A percentile compares a stretch with the other conserved stretches of the same genome.
Conservation (phyloP, 2,888 invertebrate species). For the Lycaena phlaeas region DNA sequence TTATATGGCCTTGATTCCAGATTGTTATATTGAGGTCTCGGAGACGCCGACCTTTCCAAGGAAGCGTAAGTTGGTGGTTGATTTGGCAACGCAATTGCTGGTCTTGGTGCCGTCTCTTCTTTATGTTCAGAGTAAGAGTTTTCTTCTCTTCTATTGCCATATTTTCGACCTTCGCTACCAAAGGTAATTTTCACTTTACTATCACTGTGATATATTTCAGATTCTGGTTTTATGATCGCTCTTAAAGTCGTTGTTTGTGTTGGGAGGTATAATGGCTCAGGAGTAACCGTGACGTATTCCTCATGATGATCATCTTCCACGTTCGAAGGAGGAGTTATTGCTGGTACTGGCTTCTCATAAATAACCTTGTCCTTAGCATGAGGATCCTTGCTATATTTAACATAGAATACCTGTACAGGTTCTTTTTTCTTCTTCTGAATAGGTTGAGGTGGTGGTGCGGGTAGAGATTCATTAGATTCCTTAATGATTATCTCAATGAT, state of each 20-base stretch:
- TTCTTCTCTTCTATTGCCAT: constrained; percentile 48
- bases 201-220: constrained; percentile 85
- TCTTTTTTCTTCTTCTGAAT: constrained; percentile 77
- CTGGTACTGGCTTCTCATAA: constrained; percentile 86
- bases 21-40: constrained; percentile 33
- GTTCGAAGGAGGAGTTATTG: constrained; percentile 80
- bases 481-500: constrained; percentile 94
- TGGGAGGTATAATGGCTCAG: constrained; percentile 63
- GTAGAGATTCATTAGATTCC: constrained; percentile 87
- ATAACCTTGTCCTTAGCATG: constrained; percentile 80
- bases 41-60: constrained; percentile 40
- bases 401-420: constrained; percentile 92
- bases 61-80: constrained; percentile 39
- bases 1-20: constrained; percentile 29
- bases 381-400: constrained; percentile 91
- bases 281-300: constrained; percentile 70
- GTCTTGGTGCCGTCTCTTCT: constrained; percentile 78
- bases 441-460: constrained; percentile 74
- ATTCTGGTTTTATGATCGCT: constrained; percentile 89
- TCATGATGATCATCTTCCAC: constrained; percentile 75
- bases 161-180: constrained; percentile 75
- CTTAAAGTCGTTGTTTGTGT: constrained; percentile 84
- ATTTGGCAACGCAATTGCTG: constrained; percentile 71
- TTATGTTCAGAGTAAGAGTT: constrained; percentile 44
- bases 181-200: constrained; percentile 88